These are phyloP conservation scores for Fragum whitleyi DNA, from an alignment of 2,888 invertebrate genomes.

Conservation along the genomic window DNA sequence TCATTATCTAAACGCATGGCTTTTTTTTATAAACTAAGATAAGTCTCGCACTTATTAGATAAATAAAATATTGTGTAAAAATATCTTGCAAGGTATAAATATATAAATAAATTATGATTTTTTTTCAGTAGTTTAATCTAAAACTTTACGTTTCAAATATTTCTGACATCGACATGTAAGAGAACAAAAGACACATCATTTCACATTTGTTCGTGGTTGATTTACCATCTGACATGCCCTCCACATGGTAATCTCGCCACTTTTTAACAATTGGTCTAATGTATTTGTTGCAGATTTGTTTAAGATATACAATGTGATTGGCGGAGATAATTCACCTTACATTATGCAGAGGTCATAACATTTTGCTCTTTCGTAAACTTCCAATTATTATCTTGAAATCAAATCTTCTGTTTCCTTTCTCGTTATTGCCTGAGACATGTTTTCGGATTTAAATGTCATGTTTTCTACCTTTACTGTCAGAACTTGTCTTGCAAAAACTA, in stretches of 20 bases:
- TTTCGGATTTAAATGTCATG: slow-evolving; percentile 14
- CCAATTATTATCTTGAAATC: slow-evolving; percentile 54
- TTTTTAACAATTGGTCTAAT: slow-evolving; percentile 43
- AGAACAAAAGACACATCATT: no score
- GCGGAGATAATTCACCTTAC: slow-evolving; percentile 34
- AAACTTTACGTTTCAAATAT: no score
- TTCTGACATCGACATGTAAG: no score
- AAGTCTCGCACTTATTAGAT: no score
- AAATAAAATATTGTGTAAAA: no score
- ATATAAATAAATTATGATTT: no score
- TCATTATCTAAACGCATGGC: no score
- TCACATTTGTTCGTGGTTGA: background rate
- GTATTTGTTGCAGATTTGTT: slow-evolving; percentile 57
- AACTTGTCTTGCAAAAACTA: no score
- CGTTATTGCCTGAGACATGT: slow-evolving; percentile 20
- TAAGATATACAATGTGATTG: slow-evolving; percentile 40
- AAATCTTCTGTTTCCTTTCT: slow-evolving; percentile 48
- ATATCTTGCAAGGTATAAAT: no score
- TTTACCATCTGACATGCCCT: slow-evolving; percentile 14
- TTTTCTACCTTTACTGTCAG: background rate
- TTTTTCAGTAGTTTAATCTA: no score
- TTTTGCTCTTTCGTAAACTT: slow-evolving; percentile 48
- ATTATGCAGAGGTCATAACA: slow-evolving; percentile 42
- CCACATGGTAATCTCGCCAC: background rate
- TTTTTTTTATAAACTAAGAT: no score